Evolutionary conservation across 37 sponge, comb jelly and placozoan genomes (phyloP), one percentile per base, ranked within the genome.

Genomic region (Cliona cf. orientalis): DNA sequence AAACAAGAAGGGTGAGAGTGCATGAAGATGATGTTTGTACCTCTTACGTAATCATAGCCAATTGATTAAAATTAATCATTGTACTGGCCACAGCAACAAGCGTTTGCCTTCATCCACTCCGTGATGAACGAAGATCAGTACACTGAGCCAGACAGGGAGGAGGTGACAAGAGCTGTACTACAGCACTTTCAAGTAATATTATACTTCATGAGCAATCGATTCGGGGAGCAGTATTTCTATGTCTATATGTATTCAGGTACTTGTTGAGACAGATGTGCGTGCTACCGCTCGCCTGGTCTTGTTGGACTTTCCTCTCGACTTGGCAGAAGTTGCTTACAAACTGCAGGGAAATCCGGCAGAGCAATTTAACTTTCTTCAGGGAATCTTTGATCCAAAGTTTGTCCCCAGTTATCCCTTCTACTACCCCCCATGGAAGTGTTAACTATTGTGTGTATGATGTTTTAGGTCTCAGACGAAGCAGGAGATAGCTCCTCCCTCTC

Each of bases 71-170:
- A n/a, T n/a, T n/a, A n/a, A n/a, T n/a, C n/a, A n/a, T n/a, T n/a
- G n/a, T n/a, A n/a, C n/a, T n/a, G n/a, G n/a, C n/a, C 77, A n/a
- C 77, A 92, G 92, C 72, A 72, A 58, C 89, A 86, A 41, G 72
- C 91, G 7, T 89, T 93, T 71, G 61, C 66, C 46, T 93, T 86
- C 87, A 89, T 93, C 46, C 94, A 86, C 60, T 46, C 82, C 5
- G 74, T 93, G 56, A 93, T 93, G 94, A 82, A 37, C 35, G 86
- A 83, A 0, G 91, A 93, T 61, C 69, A 77, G 74, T 93, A 86
- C 49, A 70, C 86, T 1, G 92, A 87, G 39, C 74, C 83, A 32
- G 95, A 94, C 38, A 82, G 77, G 25, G 92, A 87, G 72, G 95
- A 94, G 40, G 56, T 91, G 22, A 63, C 88, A 23, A 60, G 77